phyloP scores from a whole-genome alignment of 2,113 vertebrate species.

The Calyptommatus sinebrachiatus region DNA sequence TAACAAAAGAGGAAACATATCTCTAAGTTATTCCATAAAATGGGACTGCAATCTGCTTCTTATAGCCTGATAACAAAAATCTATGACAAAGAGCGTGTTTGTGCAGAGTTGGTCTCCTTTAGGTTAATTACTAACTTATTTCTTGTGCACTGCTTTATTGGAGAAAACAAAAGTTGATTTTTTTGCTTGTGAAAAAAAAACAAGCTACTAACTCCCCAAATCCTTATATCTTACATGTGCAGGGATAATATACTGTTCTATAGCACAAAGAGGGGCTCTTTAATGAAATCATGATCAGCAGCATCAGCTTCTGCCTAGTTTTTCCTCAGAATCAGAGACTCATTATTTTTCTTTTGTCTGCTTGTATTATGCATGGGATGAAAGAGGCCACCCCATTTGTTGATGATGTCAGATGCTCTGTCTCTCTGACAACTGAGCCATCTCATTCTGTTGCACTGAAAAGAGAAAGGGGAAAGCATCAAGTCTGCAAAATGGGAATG shows the following conservation, averaged over 20 bases:
- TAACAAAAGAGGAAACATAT: too few relatives aligned
- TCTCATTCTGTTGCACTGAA: slow-evolving; percentile 19
- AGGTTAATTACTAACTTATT: background rate
- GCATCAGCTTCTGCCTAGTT: background rate
- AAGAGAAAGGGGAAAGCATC: slow-evolving; percentile 6
- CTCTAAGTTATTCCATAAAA: too few relatives aligned
- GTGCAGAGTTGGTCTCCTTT: too few relatives aligned
- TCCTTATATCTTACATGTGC: background rate
- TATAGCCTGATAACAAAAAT: too few relatives aligned
- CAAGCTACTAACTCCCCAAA: background rate
- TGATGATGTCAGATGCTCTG: slow-evolving; percentile 16
- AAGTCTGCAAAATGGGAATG: slow-evolving; percentile 30
- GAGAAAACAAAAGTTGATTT: background rate
- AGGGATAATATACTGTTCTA: background rate
- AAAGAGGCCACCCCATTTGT: background rate
- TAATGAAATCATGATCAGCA: background rate
- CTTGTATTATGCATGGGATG: slow-evolving; percentile 18
- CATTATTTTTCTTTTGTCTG: slow-evolving; percentile 4
- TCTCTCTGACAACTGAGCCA: slow-evolving; percentile 20
- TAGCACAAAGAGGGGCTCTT: background rate
- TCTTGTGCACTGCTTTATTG: background rate
- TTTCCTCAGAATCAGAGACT: background rate
- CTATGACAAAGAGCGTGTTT: too few relatives aligned
- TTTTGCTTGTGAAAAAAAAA: background rate
- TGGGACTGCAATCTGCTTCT: too few relatives aligned